Evolutionary conservation across 2,113 vertebrate genomes (phyloP).

Genomic region (Motacilla alba): DNA sequence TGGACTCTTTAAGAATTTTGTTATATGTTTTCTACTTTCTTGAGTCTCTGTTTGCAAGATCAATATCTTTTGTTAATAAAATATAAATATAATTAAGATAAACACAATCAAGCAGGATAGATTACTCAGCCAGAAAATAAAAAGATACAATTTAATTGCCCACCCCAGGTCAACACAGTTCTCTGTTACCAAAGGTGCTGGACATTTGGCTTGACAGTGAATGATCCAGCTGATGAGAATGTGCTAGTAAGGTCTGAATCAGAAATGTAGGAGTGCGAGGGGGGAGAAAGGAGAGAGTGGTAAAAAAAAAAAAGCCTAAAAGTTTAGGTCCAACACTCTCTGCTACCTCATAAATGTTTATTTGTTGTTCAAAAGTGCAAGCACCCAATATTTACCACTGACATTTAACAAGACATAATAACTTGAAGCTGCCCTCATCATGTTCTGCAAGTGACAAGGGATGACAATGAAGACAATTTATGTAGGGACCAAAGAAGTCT

Average conservation of each 20-base stretch:
- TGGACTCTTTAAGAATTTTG: not conserved
- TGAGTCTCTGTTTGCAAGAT: not conserved
- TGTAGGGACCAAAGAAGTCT: not conserved
- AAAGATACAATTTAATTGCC: not conserved
- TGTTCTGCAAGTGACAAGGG: not conserved
- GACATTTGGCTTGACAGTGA: not conserved
- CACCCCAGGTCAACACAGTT: not conserved
- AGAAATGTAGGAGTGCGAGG: rapidly evolving
- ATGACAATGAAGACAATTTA: not conserved
- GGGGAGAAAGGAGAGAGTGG: rapidly evolving
- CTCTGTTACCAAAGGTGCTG: not conserved
- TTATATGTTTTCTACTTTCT: not conserved
- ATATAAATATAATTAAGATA: not conserved
- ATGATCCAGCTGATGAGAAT: not conserved
- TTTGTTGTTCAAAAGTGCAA: not conserved
- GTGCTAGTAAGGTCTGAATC: not conserved
- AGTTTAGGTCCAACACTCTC: not conserved
- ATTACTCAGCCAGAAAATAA: not conserved
- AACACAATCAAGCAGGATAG: not conserved
- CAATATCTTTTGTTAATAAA: not conserved
- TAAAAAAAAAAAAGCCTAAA: not conserved
- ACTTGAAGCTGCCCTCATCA: not conserved
- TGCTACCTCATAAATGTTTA: not conserved
- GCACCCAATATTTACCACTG: not conserved
- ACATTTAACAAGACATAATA: not conserved